These are phyloP conservation scores for Gymnoscopelus braueri DNA, from an alignment of 2,797 vertebrate species.

Conservation along the genomic window DNA sequence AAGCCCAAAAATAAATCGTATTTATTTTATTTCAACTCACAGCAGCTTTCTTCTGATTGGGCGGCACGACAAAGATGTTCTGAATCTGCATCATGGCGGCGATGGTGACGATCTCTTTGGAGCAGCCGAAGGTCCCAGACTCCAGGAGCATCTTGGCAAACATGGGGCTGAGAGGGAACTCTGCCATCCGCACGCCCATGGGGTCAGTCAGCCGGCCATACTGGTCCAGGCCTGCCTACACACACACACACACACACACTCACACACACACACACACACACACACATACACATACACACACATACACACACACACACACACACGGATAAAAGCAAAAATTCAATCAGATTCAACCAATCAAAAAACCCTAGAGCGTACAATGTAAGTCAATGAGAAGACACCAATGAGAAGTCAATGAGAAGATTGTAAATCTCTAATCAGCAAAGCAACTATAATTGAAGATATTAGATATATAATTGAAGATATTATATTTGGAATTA, in stretches of 20 bases:
- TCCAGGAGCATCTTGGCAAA: slow-evolving; percentile 99
- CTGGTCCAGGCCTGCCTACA: slow-evolving; percentile 90
- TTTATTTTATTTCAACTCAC: slow-evolving; percentile 78
- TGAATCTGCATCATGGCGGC: slow-evolving; percentile 99
- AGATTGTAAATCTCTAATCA: no score
- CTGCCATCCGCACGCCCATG: slow-evolving; percentile 94
- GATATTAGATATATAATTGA: no score
- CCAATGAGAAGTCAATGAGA: no score
- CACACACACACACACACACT: slow-evolving; percentile 2
- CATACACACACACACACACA: no score
- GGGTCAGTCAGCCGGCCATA: slow-evolving; percentile 94
- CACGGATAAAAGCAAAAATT: no score
- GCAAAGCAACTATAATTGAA: no score
- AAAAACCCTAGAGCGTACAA: no score
- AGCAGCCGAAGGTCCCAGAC: slow-evolving; percentile 97
- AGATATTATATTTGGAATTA: no score
- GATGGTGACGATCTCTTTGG: slow-evolving; percentile 95
- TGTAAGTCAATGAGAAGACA: no score
- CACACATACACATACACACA: background rate
- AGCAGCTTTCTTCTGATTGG: slow-evolving; percentile 92
- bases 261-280: background rate
- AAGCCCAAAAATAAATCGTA: no score
- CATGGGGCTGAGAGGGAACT: slow-evolving; percentile 98
- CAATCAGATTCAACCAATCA: no score
- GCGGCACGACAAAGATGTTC: slow-evolving; percentile 90